Evolutionary conservation across 2,113 vertebrate species (phyloP).

Genomic region (Sylvilagus bachmani): DNA sequence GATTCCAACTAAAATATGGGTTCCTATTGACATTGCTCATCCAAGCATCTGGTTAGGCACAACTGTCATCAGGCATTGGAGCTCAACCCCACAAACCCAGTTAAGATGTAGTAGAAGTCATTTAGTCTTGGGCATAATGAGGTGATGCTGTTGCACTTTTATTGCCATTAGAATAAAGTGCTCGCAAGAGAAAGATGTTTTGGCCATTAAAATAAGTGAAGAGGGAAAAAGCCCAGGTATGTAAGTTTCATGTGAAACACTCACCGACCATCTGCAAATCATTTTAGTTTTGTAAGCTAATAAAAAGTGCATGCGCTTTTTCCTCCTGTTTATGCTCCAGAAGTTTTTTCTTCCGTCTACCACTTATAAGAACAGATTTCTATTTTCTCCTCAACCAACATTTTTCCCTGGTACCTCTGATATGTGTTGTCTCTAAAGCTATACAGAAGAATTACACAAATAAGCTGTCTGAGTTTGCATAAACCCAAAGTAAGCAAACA

Average conservation of each 20-base stretch:
- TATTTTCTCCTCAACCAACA: slow-evolving; percentile 56
- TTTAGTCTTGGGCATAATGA: slow-evolving; percentile 51
- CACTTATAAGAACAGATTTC: slow-evolving; percentile 65
- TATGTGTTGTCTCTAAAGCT: slow-evolving; percentile 46
- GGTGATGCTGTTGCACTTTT: slow-evolving; percentile 36
- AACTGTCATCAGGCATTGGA: neutral
- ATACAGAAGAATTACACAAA: slow-evolving; percentile 47
- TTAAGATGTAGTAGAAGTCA: neutral
- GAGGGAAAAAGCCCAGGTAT: slow-evolving; percentile 69
- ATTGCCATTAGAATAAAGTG: slow-evolving; percentile 73
- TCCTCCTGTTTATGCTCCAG: slow-evolving; percentile 69
- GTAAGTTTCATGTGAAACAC: slow-evolving; percentile 72
- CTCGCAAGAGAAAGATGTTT: slow-evolving; percentile 73
- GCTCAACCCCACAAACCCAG: neutral
- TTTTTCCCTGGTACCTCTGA: slow-evolving; percentile 66
- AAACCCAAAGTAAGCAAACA: slow-evolving; percentile 63
- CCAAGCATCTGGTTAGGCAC: neutral
- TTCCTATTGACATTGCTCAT: neutral
- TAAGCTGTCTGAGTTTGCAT: slow-evolving; percentile 57
- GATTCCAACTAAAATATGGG: no score
- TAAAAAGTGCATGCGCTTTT: slow-evolving; percentile 74
- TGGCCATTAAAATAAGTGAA: slow-evolving; percentile 73
- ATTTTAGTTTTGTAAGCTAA: slow-evolving; percentile 80
- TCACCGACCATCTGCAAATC: slow-evolving; percentile 79
- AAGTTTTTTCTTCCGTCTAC: slow-evolving; percentile 68